Evolutionary conservation across 2,797 vertebrate species (phyloP), one percentile per base, ranked within the genome.

Genomic region (Gallinago stenura): DNA sequence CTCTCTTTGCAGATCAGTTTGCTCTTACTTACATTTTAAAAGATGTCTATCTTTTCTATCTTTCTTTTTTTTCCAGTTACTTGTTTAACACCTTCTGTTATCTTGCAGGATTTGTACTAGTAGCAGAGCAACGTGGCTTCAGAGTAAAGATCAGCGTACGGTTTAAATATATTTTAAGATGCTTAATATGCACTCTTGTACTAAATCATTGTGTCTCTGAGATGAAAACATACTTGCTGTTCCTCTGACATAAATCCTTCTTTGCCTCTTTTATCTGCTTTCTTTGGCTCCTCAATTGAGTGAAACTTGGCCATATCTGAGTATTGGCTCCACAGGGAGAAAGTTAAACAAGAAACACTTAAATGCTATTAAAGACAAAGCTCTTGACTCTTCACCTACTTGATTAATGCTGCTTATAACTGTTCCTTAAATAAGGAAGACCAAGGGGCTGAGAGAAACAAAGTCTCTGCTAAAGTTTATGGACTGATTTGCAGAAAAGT

Each of bases 281-380:
- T 48, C 79, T 95, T 94, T 94, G 87, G 91, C 82, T 85, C 57
- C 87, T 88, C 79, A 50, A 11, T 26, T 9, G 82, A 78, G 61
- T 22, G 45, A 93, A 93, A 91, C 65, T 87, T 95, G 79, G 87
- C 71, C 65, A 50, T 57, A 86, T 68, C 69, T 7, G 43, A 92
- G 48, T 8, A 35, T 18, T 17, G 35, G 12, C 68, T 88, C 82
- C 37, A 39, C 33, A 78, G 79, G 85, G 91, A 91, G 45, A 91
- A 89, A 82, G 54, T 60, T 86, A 91, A 84, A 95, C 66, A 95
- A 93, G 80, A 92, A 95, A 92, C 25, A 26, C 51, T 95, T 81
- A 62, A 93, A 4, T 56, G 51, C 31, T 84, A 43, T 87, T 95
- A 92, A 95, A 76, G 83, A 82, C 66, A 95, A 95, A 96, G 73